These are phyloP conservation scores for Craseonycteris thonglongyai DNA, from an alignment of 2,113 vertebrate species.

Conservation along the genomic window DNA sequence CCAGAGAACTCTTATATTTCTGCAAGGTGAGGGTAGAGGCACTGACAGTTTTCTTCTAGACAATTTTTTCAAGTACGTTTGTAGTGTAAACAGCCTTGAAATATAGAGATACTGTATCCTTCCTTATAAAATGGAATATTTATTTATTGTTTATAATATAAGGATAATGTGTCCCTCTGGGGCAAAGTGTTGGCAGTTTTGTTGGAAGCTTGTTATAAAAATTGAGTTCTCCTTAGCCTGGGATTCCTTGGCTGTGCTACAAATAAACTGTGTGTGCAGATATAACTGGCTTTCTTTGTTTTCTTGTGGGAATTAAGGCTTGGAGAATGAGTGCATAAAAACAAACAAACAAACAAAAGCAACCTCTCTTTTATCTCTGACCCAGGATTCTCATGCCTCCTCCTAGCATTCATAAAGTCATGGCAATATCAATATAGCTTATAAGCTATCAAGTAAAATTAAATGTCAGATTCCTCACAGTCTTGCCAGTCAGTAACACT, in stretches of 20 bases:
- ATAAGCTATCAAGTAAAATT: background rate
- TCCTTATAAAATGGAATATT: background rate
- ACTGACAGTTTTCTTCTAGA: background rate
- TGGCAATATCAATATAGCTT: background rate
- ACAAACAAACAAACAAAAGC: too few species aligned
- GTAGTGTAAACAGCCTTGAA: background rate
- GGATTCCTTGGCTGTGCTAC: background rate
- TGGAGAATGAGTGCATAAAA: background rate
- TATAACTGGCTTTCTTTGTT: background rate
- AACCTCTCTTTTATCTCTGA: background rate
- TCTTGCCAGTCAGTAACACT: background rate
- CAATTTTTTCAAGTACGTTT: background rate
- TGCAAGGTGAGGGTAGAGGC: background rate
- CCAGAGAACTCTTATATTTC: background rate
- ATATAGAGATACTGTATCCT: background rate
- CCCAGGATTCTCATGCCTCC: background rate
- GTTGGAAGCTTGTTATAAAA: background rate
- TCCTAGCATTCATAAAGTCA: background rate
- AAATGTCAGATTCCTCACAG: background rate
- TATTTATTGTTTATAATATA: background rate
- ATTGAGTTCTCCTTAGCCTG: background rate
- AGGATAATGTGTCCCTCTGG: background rate
- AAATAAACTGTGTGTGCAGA: background rate
- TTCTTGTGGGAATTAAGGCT: background rate
- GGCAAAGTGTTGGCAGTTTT: background rate